Base-by-base conservation (phyloP, 2,113 vertebrate species). In the Girardinichthys multiradiatus region DNA sequence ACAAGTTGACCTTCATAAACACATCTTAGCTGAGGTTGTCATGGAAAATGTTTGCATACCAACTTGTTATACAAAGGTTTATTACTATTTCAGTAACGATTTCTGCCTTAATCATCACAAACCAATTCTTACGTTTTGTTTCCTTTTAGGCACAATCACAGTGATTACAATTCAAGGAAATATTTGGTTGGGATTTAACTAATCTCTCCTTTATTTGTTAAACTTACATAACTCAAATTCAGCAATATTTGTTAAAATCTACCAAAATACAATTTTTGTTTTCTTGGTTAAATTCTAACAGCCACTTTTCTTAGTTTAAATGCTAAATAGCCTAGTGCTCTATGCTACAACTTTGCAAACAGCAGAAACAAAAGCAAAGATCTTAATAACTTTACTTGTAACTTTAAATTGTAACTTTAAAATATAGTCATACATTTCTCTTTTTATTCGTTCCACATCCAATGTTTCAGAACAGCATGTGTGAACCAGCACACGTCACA, bases 401-500 rank as follows among this genome's bases (percentile, higher is more conserved):
- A n/a, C n/a, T 35, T 35, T 35, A 7, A 54, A 5, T 21, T 48
- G 45, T 17, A 42, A 42, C 39, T 42, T 48, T 51, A 21, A 51
- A 19, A 24, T 51, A 24, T 24, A 54, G 48, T 11, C 21, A 54
- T 11, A 2, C n/a, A n/a, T n/a, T 54, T 54, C 21, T 24, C 21
- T n/a, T 54, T 54, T 2, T 54, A 54, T 24, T 24, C 10, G 7
- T 5, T 13, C 14, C 13, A 45, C 13, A 48, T 24, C 26, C 12
- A 28, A 5, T 13, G 27, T 37, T 48, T 28, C 27, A 59, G 28
- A 6, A 4, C n/a, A 28, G 27, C 59, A 24, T 35, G 42, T 48
- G 21, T 39, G 35, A 39, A 79, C 70, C 9, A 57, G 57, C 27
- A 10, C 68, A 54, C 72, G 54, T 72, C 71, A 37, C 27, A 68